These are phyloP conservation scores for Hippolais icterina DNA, from an alignment of 2,113 vertebrate genomes.

Conservation along the genomic window DNA sequence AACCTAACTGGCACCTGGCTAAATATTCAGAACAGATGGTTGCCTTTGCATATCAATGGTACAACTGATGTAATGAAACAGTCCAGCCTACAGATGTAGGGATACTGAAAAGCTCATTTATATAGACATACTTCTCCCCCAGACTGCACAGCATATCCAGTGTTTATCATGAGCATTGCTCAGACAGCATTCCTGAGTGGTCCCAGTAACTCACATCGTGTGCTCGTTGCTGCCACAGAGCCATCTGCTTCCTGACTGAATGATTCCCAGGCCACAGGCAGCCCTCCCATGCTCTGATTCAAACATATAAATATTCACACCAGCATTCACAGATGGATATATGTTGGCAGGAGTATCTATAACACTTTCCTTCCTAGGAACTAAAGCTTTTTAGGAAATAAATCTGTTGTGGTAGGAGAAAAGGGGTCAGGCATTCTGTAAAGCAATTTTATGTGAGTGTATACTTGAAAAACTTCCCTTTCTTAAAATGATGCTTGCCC, in stretches of 20 bases:
- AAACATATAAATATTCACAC: slow-evolving; percentile 40
- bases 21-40: background rate
- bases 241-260: slow-evolving; percentile 43
- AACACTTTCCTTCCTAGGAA: background rate
- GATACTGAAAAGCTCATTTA: background rate
- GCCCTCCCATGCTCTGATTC: background rate
- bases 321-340: slow-evolving; percentile 22
- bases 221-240: background rate
- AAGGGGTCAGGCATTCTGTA: background rate
- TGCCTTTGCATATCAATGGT: background rate
- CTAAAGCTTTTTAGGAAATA: slow-evolving; percentile 28
- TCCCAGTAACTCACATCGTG: background rate
- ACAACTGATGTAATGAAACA: background rate
- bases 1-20: background rate
- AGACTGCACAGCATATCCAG: background rate
- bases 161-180: background rate
- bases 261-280: slow-evolving; percentile 15
- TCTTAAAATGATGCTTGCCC: background rate
- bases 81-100: background rate
- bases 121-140: background rate
- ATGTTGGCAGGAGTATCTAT: slow-evolving; percentile 20
- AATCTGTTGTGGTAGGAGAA: background rate
- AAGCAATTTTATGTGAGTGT: background rate
- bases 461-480: background rate
- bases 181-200: background rate